Base-by-base conservation (phyloP, 2,888 invertebrate species). In the Cryptus armator region DNA sequence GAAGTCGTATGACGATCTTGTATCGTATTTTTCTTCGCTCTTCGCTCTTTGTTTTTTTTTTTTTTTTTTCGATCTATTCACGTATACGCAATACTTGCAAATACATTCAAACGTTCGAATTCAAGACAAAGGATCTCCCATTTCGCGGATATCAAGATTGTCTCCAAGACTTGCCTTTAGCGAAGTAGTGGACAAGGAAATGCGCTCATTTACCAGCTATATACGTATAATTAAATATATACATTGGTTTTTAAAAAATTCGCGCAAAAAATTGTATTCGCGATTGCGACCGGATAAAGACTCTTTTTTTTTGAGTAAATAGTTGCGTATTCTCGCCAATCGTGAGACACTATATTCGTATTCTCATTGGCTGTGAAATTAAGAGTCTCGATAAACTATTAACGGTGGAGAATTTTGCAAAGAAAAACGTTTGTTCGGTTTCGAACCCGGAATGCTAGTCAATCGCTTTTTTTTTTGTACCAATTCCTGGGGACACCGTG, bases 101-200 rank as follows among this genome's bases (percentile, higher is more conserved):
- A 14, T 62, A 62, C 6, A 82, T 9, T 71, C 70, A 51, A 71
- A 46, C 32, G 29, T 53, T 43, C 43, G 75, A 67, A 43, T 59
- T 24, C 56, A 32, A 46, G 53, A 53, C 66, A 12, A 24, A 51
- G 66, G 16, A 37, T 76, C 43, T 68, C 32, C 32, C 19, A 12
- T 43, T 70, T 53, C 64, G 46, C 71, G 64, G 56, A 66, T 37
- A 56, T 46, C 48, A 72, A 78, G 72, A 78, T 72, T 83, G 67
- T 78, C 78, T 59, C 59, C 43, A 68, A 62, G 72, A 83, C 48
- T 83, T 68, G 76, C 66, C 51, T 43, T 59, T 62, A 74, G 32
- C 44, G 68, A 66, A 74, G 43, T 29, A 51, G 2, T 43, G 59
- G 32, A 24, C 62, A 53, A 37, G 51, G 10, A 62, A 70, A 70